These are phyloP conservation scores for Chrysomallon squamiferum DNA, from an alignment of 1,140 invertebrate genomes.

Conservation along the genomic window DNA sequence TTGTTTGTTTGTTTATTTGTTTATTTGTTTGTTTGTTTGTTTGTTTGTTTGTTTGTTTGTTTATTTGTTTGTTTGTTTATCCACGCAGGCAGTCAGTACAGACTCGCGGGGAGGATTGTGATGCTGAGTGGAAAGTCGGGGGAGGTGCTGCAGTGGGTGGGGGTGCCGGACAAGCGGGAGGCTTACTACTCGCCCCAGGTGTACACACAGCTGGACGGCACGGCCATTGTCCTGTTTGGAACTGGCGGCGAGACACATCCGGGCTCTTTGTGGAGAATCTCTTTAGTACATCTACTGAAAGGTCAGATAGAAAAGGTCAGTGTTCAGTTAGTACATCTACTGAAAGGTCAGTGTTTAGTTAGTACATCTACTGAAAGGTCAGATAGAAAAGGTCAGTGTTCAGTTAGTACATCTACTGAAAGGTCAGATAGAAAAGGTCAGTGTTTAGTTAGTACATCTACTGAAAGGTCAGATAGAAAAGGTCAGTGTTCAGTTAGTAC, in stretches of 20 bases:
- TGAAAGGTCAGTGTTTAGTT: too few species aligned
- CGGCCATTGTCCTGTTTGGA: slow-evolving; percentile 72
- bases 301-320: slow-evolving; percentile 67
- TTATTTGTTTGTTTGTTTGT: too few species aligned
- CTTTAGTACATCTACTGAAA: slow-evolving; percentile 68
- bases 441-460: too few species aligned
- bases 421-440: too few species aligned
- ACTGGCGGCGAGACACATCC: slow-evolving; percentile 78
- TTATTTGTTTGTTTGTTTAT: too few species aligned
- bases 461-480: too few species aligned
- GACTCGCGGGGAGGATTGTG: slow-evolving; percentile 70
- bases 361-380: too few species aligned
- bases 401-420: too few species aligned
- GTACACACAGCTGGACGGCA: slow-evolving; percentile 48
- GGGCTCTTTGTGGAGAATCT: slow-evolving; percentile 74
- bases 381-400: too few species aligned
- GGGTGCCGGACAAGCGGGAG: slow-evolving; percentile 74
- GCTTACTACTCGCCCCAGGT: slow-evolving; percentile 74
- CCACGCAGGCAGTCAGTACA: slow-evolving; percentile 41
- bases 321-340: not conserved
- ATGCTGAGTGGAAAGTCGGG: slow-evolving; percentile 77
- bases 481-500: too few species aligned
- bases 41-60: too few species aligned
- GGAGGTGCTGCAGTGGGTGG: slow-evolving; percentile 69
- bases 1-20: too few species aligned